Evolutionary conservation across 1,140 invertebrate species (phyloP), one percentile per base, ranked within the genome.

Genomic region (Melitaea cinxia): DNA sequence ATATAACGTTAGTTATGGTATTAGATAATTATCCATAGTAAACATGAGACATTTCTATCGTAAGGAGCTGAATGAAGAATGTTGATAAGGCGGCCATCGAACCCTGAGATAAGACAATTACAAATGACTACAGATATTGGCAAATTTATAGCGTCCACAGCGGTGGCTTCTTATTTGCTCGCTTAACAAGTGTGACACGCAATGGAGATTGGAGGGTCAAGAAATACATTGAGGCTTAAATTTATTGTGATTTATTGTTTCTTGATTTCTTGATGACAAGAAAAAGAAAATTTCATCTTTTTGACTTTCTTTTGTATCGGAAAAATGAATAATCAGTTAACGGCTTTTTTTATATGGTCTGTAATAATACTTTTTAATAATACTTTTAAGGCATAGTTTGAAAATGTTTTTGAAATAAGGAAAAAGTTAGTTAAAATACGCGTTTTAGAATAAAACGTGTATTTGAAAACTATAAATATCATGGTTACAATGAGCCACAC

Each of bases 31-130:
- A 64, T 55, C 35, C 52, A 68, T 72, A 65, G 65, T 64, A 65
- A 74, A 59, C 57, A 67, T 63, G 50, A 56, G 35, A 56, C 39
- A 62, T 62, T 65, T 68, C 47, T 68, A 71, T 63, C 55, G 56
- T 53, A 62, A 65, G 55, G 65, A 55, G 72, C 72, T 83, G 73
- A 75, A 74, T 75, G 76, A 78, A 81, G 73, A 73, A 70, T 56
- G 72, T 73, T 64, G 82, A 84, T 86, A 84, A 83, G 67, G 30
- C 72, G 82, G 77, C 78, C 82, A 77, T 54, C 70, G 80, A 84
- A 78, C 83, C 47, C 28, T 45, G 14, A 10, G 70, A 74, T 83
- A 78, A 72, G 75, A 67, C 58, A 69, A 58, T 63, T 58, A 65
- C 59, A 61, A 67, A 59, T 58, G 54, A 59, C 35, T 54, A 52